Conservation (phyloP, 1,140 invertebrate species). For the Lasioglossum baleicum region DNA sequence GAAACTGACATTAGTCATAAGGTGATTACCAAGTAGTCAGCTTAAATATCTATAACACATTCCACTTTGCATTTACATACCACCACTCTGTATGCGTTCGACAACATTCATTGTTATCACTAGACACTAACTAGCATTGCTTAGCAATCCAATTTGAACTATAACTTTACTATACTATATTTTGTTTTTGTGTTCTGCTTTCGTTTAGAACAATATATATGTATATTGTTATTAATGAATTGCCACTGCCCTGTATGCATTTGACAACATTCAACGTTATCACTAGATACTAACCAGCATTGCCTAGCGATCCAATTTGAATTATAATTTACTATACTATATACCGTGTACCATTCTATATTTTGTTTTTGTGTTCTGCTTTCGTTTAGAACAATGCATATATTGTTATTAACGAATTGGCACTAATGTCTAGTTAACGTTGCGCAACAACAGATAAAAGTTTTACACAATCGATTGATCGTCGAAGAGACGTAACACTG, state of each 20-base stretch:
- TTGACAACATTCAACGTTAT: not conserved
- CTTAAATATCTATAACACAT: slow-evolving; percentile 4
- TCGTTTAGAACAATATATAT: not conserved
- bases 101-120: not conserved
- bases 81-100: not conserved
- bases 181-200: not conserved
- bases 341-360: too few relatives aligned
- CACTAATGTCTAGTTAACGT: not conserved
- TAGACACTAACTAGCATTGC: not conserved
- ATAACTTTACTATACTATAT: not conserved
- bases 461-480: not conserved
- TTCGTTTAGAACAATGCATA: not conserved
- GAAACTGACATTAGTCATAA: not conserved
- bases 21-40: not conserved
- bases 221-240: not conserved
- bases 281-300: not conserved
- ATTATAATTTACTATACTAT: not conserved
- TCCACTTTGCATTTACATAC: not conserved
- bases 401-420: not conserved
- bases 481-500: too few relatives aligned
- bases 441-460: slow-evolving; percentile 9
- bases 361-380: not conserved
- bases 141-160: not conserved
- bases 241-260: not conserved
- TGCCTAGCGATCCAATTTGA: not conserved